These are phyloP conservation scores for Mactromeris polynyma DNA, from an alignment of 2,888 invertebrate species.

Conservation along the genomic window DNA sequence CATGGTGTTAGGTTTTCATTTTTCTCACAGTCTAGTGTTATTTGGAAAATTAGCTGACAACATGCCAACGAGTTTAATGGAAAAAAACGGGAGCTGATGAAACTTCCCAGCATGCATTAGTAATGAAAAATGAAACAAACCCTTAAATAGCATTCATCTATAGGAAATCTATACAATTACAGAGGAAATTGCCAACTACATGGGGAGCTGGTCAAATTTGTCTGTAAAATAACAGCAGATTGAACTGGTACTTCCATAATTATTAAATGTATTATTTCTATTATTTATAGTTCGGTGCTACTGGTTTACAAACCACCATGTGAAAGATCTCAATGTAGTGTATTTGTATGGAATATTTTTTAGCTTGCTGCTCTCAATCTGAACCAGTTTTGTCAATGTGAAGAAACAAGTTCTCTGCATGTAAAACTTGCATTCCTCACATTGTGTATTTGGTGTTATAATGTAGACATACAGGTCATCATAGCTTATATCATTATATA, in stretches of 20 bases:
- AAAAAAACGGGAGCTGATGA: slow-evolving; percentile 7
- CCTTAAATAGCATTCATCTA: slow-evolving; percentile 15
- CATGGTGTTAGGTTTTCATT: slow-evolving; percentile 15
- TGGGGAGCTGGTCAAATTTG: background rate
- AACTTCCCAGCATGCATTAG: slow-evolving; percentile 22
- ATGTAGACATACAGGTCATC: no score
- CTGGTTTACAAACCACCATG: no score
- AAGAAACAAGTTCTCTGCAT: background rate
- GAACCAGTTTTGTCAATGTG: no score
- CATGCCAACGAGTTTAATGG: slow-evolving; percentile 17
- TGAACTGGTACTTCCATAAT: background rate
- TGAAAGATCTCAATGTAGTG: no score
- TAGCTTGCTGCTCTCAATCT: no score
- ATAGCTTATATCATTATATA: no score
- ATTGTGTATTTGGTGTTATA: no score
- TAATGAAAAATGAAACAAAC: slow-evolving; percentile 21
- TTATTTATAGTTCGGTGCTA: background rate
- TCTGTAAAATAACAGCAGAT: slow-evolving; percentile 8
- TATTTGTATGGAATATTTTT: no score
- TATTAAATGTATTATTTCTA: background rate
- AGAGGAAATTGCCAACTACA: slow-evolving; percentile 15
- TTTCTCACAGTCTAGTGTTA: background rate
- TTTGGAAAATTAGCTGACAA: slow-evolving; percentile 18
- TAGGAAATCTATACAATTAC: slow-evolving; percentile 14
- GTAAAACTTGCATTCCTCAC: no score